Evolutionary conservation across 2,113 vertebrate species (phyloP), one percentile per base, ranked within the genome.

Genomic region (Strix uralensis): DNA sequence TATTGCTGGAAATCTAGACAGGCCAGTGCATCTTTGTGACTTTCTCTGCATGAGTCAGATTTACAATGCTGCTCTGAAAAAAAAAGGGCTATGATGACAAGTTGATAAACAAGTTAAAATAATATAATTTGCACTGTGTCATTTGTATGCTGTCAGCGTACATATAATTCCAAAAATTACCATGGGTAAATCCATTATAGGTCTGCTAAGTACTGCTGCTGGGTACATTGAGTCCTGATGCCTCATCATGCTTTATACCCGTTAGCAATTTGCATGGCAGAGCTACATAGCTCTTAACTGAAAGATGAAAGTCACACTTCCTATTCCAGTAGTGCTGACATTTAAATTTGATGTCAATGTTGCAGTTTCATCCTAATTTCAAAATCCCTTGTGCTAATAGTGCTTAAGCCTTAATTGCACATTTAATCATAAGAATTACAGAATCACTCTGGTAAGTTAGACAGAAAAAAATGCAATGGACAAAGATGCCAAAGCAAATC

Each of bases 81-180:
- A 23, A 16, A 29, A 51, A 57, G 54, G 86, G 32, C 58, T 46
- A 63, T 1, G 27, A 25, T 44, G 91, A 88, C 88, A 95, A 59
- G 8, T 32, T 67, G 93, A 95, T 94, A 97, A 98, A 97, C 94
- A 96, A 94, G 90, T 84, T 88, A 66, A 97, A 98, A 95, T 82
- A 57, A 75, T 63, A 34, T 32, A 38, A 93, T 94, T 96, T 93
- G 77, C 30, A 11, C 90, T 44, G 75, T 20, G 8, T 88, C 73
- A 26, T 94, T 75, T 70, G 71, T 58, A 32, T 44, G 38, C 71
- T 71, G 74, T 51, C 83, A 91, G 70, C 58, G 20, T 40, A 9
- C 78, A 54, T 47, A 61, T 46, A 65, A 85, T 93, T 93, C 80
- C 75, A 78, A 69, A 95, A 95, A 93, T 75, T 42, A 73, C 66